Percentiles rank a stretch among this genome's conserved stretches.
Conservation (phyloP, 2,797 vertebrate species). For the Aplochiton taeniatus region DNA sequence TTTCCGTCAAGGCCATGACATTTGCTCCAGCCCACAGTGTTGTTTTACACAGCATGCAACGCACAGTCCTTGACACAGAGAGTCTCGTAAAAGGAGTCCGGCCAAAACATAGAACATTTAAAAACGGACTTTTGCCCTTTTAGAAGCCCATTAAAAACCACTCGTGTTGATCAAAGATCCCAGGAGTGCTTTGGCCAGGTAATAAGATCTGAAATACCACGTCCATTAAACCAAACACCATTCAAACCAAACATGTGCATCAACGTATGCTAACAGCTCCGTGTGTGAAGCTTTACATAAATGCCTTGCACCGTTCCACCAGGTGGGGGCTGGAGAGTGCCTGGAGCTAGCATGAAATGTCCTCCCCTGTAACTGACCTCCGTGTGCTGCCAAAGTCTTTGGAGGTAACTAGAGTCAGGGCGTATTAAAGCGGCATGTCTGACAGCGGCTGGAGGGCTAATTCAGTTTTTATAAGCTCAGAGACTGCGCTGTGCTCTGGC, state of each 20-base stretch:
- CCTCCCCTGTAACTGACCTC: slow-evolving; percentile 34
- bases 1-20: slow-evolving; percentile 22
- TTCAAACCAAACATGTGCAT: slow-evolving; percentile 6
- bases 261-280: neutral
- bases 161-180: slow-evolving; percentile 21
- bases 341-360: slow-evolving; percentile 4
- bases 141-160: slow-evolving; percentile 38
- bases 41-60: slow-evolving; percentile 21
- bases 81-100: slow-evolving; percentile 27
- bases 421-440: slow-evolving; percentile 23
- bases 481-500: neutral
- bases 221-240: neutral
- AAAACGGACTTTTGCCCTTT: slow-evolving; percentile 18
- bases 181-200: slow-evolving; percentile 3
- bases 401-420: slow-evolving; percentile 23
- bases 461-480: slow-evolving; percentile 33
- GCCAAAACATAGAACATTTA: slow-evolving; percentile 14
- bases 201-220: neutral
- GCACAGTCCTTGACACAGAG: slow-evolving; percentile 14
- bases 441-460: slow-evolving; percentile 31
- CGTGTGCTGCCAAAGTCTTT: slow-evolving; percentile 27
- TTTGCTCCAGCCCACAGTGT: slow-evolving; percentile 8
- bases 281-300: neutral
- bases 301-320: neutral
- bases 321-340: neutral